A percentile compares a stretch with the other conserved stretches of the same genome.
Conservation (phyloP, 2,888 invertebrate genomes). For the Euplexia lucipara region DNA sequence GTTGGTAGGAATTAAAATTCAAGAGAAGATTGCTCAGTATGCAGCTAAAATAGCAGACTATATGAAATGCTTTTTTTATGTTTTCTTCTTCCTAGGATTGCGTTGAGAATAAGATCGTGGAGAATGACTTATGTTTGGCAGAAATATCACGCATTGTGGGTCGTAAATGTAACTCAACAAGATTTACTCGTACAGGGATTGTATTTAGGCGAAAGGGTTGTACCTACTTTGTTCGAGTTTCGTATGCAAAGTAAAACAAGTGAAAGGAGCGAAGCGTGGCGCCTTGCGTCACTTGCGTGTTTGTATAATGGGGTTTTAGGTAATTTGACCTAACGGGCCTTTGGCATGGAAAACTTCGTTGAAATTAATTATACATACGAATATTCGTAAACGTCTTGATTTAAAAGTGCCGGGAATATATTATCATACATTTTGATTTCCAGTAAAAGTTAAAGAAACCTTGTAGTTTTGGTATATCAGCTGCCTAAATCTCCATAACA, state of each 20-base stretch:
- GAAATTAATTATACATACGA: conserved; percentile 68
- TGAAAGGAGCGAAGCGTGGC: conserved; percentile 62
- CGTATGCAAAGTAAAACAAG: conserved; percentile 71
- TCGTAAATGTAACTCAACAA: conserved; percentile 50
- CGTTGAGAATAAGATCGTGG: conserved; percentile 12
- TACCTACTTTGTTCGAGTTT: conserved; percentile 59
- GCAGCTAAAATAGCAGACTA: conserved; percentile 31
- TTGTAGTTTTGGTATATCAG: background rate
- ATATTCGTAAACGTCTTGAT: conserved; percentile 57
- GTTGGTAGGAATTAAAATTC: conserved; percentile 52
- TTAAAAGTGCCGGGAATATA: conserved; percentile 34
- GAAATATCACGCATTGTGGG: conserved; percentile 37
- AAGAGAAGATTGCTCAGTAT: conserved; percentile 34
- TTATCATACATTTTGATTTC: conserved; percentile 15
- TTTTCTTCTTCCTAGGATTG: conserved; percentile 13
- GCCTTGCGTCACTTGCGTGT: conserved; percentile 79
- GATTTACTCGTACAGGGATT: conserved; percentile 44
- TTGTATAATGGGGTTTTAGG: conserved; percentile 74
- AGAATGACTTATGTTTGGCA: conserved; percentile 28
- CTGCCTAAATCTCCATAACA: background rate
- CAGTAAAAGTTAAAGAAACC: background rate
- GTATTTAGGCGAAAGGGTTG: conserved; percentile 45
- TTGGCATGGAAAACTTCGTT: conserved; percentile 70
- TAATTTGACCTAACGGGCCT: conserved; percentile 70
- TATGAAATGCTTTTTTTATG: conserved; percentile 11